Evolutionary conservation across 2,888 invertebrate genomes (phyloP), one percentile per base, ranked within the genome.

Genomic region (Macrophya alboannulata): DNA sequence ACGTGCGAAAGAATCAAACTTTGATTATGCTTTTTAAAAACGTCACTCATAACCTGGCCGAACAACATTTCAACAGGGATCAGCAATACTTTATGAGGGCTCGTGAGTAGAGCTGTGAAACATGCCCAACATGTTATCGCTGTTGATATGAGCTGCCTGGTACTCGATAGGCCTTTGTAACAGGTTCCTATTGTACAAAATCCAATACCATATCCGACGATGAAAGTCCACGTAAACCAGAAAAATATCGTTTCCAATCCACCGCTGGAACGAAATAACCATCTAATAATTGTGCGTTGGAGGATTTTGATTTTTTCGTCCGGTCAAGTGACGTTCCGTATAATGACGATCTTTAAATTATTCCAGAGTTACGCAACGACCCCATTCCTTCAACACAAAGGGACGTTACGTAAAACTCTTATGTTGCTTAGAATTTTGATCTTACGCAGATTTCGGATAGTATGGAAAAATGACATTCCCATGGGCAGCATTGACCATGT

Each of bases 21-120:
- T 87, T 85, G 79, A 37, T 79, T 79, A 4, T 79, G 59, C 37
- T 79, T 85, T 84, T 87, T 86, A 4, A 88, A 86, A 87, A 90
- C 91, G 90, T 89, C 89, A 92, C 79, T 79, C 40, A 79, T 79
- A 4, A 40, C 79, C 84, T 65, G 72, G 43, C 81, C 76, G 59
- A 65, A 65, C 37, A 84, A 72, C 37, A 72, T 65, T 37, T 71
- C 72, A 25, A 76, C 6, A 10, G 76, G 79, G 15, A 79, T 86
- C 84, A 45, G 72, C 55, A 86, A 51, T 31, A 79, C 40, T 79
- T 79, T 79, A n/a, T 79, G 79, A 79, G 79, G 48, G 9, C 37
- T n/a, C 6, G 55, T 79, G 25, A 79, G 40, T 1, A 79, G 6
- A 37, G 79, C 79, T 59, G 79, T 15, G 10, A 79, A 40, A 37